phyloP scores from a whole-genome alignment of 92 coral and sea anemone genomes.

The Zoanthus sociatus region DNA sequence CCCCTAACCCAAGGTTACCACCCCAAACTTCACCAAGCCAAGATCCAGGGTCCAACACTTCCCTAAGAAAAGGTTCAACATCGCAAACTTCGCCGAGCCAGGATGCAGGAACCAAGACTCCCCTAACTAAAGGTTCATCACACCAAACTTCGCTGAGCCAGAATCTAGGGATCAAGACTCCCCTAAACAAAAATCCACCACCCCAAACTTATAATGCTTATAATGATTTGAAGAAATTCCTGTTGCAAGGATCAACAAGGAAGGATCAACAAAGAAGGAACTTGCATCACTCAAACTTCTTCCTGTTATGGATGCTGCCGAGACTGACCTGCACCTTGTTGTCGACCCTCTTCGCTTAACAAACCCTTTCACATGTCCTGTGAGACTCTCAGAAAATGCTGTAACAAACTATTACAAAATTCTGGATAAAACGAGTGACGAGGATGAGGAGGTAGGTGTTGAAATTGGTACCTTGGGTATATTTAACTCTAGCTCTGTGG shows the following conservation, averaged over 20 bases:
- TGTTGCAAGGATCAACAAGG: conserved; percentile 19
- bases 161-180: background rate
- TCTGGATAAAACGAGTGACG: conserved; percentile 32
- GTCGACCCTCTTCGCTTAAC: conserved; percentile 6
- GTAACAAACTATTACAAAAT: conserved; percentile 1
- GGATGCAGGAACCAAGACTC: background rate
- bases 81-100: background rate
- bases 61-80: background rate
- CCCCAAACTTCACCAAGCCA: background rate
- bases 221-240: conserved; percentile 34
- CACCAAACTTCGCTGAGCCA: background rate
- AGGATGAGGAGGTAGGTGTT: conserved; percentile 51
- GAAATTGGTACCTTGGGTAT: conserved; percentile 58
- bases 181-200: background rate
- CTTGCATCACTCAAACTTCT: conserved; percentile 55
- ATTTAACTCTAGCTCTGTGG: conserved; percentile 47
- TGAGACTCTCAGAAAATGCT: conserved; percentile 37
- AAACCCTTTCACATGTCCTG: conserved; percentile 41
- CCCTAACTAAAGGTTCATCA: background rate
- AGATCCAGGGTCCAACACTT: background rate
- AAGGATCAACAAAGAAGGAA: conserved; percentile 39
- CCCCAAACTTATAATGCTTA: background rate
- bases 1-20: background rate
- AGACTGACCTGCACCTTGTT: conserved; percentile 23
- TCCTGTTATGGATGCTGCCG: conserved; percentile 44